A percentile compares a stretch with the other conserved stretches of the same genome.
phyloP scores from a whole-genome alignment of 1,140 invertebrate genomes.

The Adelges cooleyi region DNA sequence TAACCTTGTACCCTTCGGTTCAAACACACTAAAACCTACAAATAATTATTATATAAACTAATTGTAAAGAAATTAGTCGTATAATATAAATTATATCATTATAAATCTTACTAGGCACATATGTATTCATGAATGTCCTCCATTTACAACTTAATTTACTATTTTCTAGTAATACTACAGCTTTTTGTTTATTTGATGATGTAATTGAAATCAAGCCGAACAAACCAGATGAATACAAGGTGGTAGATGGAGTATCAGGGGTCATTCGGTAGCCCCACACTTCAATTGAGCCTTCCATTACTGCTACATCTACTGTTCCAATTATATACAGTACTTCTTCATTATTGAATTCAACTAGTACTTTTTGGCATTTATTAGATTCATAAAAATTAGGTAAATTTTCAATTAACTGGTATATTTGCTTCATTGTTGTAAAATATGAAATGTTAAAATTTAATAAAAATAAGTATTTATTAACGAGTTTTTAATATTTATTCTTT shows the following conservation, averaged over 20 bases:
- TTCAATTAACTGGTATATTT: not conserved
- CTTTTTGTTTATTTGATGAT: not conserved
- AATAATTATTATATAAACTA: too few relatives aligned
- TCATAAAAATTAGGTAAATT: not conserved
- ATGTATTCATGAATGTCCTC: conserved; percentile 3
- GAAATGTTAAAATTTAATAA: too few relatives aligned
- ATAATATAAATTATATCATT: too few relatives aligned
- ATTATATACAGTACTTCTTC: not conserved
- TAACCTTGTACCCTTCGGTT: not conserved
- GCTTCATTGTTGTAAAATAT: not conserved
- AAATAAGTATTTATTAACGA: too few relatives aligned
- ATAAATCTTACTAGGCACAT: not conserved
- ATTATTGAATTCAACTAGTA: not conserved
- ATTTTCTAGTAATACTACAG: not conserved
- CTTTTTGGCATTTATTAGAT: not conserved
- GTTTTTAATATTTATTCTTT: too few relatives aligned
- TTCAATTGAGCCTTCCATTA: not conserved
- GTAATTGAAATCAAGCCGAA: not conserved
- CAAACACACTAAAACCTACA: not conserved
- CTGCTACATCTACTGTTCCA: not conserved
- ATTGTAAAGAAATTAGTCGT: too few relatives aligned
- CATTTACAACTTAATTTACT: not conserved
- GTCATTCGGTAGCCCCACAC: not conserved
- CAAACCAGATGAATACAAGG: not conserved
- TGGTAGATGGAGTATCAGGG: not conserved